Evolutionary conservation across 2,113 vertebrate species (phyloP).

Genomic region (Nannobrachium achirus): DNA sequence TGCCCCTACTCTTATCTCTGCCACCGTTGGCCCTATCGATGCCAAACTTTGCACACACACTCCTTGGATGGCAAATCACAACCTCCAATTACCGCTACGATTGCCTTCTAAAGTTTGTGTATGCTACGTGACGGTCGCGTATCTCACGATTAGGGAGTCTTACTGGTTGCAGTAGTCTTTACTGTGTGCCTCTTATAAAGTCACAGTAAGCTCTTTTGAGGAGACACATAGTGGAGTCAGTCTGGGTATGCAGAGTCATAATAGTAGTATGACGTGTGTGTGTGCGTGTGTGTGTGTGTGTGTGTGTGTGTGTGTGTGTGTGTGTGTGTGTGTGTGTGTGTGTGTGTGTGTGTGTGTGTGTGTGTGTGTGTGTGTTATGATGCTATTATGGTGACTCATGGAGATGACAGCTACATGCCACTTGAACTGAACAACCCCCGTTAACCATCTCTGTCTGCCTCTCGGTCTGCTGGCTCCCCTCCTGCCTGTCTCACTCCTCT

Average conservation of each 20-base stretch:
- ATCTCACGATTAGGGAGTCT: no score
- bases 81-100: no score
- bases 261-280: constrained; percentile 55
- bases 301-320: constrained; percentile 5
- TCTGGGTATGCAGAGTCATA: constrained; percentile 62
- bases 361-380: constrained; percentile 50
- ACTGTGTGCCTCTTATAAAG: background rate
- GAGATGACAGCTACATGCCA: constrained; percentile 74
- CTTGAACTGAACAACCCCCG: constrained; percentile 63
- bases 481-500: constrained; percentile 15
- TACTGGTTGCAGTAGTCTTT: constrained; percentile 18
- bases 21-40: no score
- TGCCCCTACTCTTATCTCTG: no score
- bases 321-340: constrained; percentile 6
- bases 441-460: constrained; percentile 66
- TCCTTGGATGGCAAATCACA: no score
- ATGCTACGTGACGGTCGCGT: no score
- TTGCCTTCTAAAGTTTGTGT: no score
- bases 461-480: constrained; percentile 60
- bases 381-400: constrained; percentile 73
- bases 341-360: constrained; percentile 36
- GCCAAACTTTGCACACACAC: no score
- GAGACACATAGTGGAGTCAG: constrained; percentile 54
- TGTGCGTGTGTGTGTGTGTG: background rate
- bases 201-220: constrained; percentile 25